Conservation (phyloP, 2,113 vertebrate species). For the Todiramphus chloris region DNA sequence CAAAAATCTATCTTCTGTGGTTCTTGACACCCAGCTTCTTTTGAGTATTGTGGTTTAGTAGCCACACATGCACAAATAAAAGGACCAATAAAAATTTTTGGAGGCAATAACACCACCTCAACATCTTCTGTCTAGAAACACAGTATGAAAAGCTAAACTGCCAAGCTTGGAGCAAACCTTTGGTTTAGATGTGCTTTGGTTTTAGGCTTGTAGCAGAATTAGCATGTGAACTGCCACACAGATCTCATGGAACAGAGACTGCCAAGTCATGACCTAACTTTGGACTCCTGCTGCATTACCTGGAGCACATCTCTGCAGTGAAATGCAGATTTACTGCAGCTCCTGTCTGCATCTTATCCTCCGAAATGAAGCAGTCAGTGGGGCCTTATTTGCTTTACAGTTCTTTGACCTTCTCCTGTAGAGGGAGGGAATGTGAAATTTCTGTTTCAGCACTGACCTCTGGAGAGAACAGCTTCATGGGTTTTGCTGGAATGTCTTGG, state of each 20-base stretch:
- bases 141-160: background rate
- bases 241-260: background rate
- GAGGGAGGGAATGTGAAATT: background rate
- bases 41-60: background rate
- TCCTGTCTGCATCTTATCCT: background rate
- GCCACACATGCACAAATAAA: background rate
- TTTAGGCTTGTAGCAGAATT: background rate
- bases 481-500: background rate
- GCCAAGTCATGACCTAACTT: background rate
- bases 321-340: slow-evolving; percentile 21
- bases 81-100: background rate
- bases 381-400: background rate
- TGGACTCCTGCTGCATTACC: background rate
- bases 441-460: background rate
- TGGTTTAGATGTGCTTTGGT: background rate
- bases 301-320: background rate
- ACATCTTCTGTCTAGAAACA: background rate
- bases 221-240: background rate
- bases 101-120: background rate
- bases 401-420: background rate
- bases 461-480: background rate
- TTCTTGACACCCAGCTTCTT: background rate
- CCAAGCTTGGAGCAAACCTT: background rate
- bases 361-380: background rate
- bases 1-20: background rate